Percentiles rank a stretch among this genome's conserved stretches.
Evolutionary conservation across 2,888 invertebrate species (phyloP).

Genomic region (Cantharis nigra): DNA sequence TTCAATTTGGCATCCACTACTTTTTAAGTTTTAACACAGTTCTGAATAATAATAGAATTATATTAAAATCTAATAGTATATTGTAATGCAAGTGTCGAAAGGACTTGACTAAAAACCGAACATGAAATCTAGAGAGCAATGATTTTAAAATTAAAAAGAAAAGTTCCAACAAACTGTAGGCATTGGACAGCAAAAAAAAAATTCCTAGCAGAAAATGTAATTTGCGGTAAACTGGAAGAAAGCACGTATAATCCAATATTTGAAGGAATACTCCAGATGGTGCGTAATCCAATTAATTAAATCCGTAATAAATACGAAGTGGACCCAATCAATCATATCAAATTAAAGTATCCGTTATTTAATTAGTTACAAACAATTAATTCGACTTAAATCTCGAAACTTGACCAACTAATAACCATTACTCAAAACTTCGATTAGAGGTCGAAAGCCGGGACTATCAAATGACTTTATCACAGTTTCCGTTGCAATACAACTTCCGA

Average conservation of each 20-base stretch:
- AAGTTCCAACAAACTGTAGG: too few species aligned
- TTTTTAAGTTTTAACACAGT: too few species aligned
- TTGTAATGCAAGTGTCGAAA: too few species aligned
- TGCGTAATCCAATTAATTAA: not conserved
- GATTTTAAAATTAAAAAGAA: too few species aligned
- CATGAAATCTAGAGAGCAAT: too few species aligned
- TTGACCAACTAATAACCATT: not conserved
- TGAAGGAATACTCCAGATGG: not conserved
- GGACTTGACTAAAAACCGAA: too few species aligned
- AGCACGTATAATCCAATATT: not conserved
- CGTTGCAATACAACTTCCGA: constrained; percentile 2
- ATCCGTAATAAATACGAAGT: not conserved
- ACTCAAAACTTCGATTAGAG: constrained; percentile 1
- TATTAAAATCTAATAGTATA: too few species aligned
- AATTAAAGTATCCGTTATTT: not conserved
- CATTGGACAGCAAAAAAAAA: not conserved
- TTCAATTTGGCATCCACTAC: too few species aligned
- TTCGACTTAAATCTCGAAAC: not conserved
- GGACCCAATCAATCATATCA: not conserved
- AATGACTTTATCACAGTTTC: constrained; percentile 4
- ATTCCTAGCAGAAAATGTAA: not conserved
- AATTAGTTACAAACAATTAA: not conserved
- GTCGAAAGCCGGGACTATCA: constrained; percentile 1
- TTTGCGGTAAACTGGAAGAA: not conserved
- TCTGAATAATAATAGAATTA: too few species aligned